Evolutionary conservation across 2,113 vertebrate genomes (phyloP).

Genomic region (Cervus canadensis): DNA sequence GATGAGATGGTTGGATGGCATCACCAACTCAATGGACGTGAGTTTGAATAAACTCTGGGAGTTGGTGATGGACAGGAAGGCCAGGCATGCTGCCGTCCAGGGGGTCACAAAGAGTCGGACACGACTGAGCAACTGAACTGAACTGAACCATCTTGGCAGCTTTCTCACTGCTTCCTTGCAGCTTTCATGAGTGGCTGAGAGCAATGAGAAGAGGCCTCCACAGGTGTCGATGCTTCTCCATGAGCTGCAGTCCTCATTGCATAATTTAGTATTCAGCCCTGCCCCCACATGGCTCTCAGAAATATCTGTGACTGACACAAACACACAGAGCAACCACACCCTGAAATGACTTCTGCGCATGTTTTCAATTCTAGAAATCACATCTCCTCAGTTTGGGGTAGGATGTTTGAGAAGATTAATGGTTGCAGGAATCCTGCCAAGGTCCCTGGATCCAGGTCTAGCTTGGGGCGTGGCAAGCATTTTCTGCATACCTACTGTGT

Average conservation of each 20-base stretch:
- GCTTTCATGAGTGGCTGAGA: neutral
- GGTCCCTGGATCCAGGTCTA: neutral
- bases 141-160: neutral
- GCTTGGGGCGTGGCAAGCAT: neutral
- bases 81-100: neutral
- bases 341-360: neutral
- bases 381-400: neutral
- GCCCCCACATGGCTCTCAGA: neutral
- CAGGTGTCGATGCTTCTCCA: neutral
- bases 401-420: neutral
- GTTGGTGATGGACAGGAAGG: neutral
- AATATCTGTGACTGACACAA: neutral
- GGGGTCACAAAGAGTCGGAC: neutral
- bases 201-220: neutral
- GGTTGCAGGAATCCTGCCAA: neutral
- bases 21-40: rapidly evolving
- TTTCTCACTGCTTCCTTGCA: neutral
- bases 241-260: neutral
- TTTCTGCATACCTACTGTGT: neutral
- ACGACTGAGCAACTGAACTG: neutral
- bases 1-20: neutral
- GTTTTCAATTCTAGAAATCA: neutral
- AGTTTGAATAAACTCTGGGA: neutral
- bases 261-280: neutral
- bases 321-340: neutral